phyloP scores from a whole-genome alignment of 2,797 vertebrate genomes.

The Fratercula arctica region DNA sequence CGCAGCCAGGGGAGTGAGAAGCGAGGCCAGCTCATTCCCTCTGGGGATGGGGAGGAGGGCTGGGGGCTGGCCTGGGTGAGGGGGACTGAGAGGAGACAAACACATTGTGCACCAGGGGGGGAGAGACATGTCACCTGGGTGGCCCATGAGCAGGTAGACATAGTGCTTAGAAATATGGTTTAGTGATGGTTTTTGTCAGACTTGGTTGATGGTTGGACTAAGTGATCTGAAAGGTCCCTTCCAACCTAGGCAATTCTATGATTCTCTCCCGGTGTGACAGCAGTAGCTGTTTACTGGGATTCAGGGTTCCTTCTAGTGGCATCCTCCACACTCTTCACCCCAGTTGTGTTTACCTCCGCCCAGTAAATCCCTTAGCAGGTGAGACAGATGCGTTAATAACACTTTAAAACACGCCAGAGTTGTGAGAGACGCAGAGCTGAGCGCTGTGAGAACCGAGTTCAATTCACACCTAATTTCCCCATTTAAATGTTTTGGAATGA shows the following conservation, averaged over 20 bases:
- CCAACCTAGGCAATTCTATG: too few relatives aligned
- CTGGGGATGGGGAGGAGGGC: background rate
- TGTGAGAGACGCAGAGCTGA: background rate
- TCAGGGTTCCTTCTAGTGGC: background rate
- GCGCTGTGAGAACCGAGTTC: background rate
- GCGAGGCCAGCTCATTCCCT: background rate
- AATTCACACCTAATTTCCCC: background rate
- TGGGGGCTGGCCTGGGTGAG: background rate
- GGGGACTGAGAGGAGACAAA: background rate
- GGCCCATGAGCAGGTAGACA: background rate
- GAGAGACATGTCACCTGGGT: background rate
- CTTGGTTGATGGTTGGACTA: too few relatives aligned
- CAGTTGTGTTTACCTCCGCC: background rate
- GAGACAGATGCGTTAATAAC: background rate
- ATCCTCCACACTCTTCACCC: background rate
- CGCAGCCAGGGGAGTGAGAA: background rate
- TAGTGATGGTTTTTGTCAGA: too few relatives aligned
- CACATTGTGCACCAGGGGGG: accelerated
- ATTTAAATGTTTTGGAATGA: background rate
- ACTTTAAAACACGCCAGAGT: background rate
- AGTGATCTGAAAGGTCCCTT: too few relatives aligned
- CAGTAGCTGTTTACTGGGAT: background rate
- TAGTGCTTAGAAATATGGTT: too few relatives aligned
- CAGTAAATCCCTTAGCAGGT: background rate
- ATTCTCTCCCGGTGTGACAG: background rate